These are phyloP conservation scores for Todiramphus saurophagus DNA, from an alignment of 2,113 vertebrate species.

Conservation along the genomic window DNA sequence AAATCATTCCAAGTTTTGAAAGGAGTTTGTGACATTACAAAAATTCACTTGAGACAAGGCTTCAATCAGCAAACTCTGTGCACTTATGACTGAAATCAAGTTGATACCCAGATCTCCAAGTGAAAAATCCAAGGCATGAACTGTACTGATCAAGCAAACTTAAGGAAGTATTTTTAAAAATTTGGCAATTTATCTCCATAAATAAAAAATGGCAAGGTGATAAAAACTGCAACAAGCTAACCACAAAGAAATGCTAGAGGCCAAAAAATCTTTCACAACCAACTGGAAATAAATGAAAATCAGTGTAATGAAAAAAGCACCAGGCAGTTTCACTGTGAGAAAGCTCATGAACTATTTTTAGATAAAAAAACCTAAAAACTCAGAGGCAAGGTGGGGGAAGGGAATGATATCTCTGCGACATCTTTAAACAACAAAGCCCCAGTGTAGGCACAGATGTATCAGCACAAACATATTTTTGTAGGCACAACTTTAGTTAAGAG, in stretches of 20 bases:
- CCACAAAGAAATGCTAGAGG: not conserved
- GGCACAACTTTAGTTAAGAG: not conserved
- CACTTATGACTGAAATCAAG: not conserved
- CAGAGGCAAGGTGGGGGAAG: not conserved
- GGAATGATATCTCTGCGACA: not conserved
- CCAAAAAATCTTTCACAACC: slow-evolving; percentile 30
- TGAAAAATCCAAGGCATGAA: not conserved
- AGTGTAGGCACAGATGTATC: not conserved
- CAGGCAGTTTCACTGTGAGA: not conserved
- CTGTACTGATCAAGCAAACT: not conserved
- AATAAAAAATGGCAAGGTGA: not conserved
- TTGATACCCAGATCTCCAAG: not conserved
- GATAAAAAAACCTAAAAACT: not conserved
- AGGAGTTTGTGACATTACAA: not conserved
- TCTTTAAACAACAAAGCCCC: not conserved
- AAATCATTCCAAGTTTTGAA: slow-evolving; percentile 17
- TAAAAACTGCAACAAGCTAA: not conserved
- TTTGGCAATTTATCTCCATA: not conserved
- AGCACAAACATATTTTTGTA: not conserved
- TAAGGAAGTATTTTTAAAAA: not conserved
- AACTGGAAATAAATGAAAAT: slow-evolving; percentile 26
- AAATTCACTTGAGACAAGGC: not conserved
- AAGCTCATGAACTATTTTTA: not conserved
- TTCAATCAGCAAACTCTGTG: not conserved
- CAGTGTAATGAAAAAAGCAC: not conserved